A percentile compares a stretch with the other conserved stretches of the same genome.
These are phyloP conservation scores for Hippocampus comes DNA, from an alignment of 2,113 vertebrate genomes.

Conservation along the genomic window DNA sequence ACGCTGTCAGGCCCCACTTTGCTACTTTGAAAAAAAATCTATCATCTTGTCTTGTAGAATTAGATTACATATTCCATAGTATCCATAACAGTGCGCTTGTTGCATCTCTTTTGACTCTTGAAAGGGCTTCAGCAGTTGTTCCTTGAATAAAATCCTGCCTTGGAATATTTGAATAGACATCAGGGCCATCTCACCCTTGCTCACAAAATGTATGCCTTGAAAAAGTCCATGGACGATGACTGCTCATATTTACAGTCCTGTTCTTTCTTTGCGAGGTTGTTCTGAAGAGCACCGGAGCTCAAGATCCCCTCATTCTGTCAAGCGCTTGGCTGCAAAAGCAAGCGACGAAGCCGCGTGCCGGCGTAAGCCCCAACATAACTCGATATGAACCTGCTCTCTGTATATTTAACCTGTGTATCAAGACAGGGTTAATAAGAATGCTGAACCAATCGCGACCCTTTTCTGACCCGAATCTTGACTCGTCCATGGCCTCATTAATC, in stretches of 20 bases:
- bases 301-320: not conserved
- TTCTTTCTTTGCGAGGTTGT: not conserved
- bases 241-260: not conserved
- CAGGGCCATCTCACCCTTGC: not conserved
- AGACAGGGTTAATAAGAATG: constrained; percentile 56
- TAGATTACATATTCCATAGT: constrained; percentile 24
- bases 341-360: not conserved
- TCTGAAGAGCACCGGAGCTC: not conserved
- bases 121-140: not conserved
- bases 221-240: too few species aligned
- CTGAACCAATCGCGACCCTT: constrained; percentile 25
- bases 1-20: constrained; percentile 19
- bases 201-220: not conserved
- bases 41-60: constrained; percentile 7
- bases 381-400: constrained; percentile 13
- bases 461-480: constrained; percentile 28
- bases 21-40: not conserved
- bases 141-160: not conserved
- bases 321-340: constrained; percentile 18
- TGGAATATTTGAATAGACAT: not conserved
- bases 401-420: constrained; percentile 44
- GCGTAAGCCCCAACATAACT: not conserved
- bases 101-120: constrained; percentile 4
- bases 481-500: constrained; percentile 51
- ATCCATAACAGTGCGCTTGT: constrained; percentile 13